Evolutionary conservation across 2,113 vertebrate species (phyloP), one percentile per base, ranked within the genome.

Genomic region (Lepus timidus): DNA sequence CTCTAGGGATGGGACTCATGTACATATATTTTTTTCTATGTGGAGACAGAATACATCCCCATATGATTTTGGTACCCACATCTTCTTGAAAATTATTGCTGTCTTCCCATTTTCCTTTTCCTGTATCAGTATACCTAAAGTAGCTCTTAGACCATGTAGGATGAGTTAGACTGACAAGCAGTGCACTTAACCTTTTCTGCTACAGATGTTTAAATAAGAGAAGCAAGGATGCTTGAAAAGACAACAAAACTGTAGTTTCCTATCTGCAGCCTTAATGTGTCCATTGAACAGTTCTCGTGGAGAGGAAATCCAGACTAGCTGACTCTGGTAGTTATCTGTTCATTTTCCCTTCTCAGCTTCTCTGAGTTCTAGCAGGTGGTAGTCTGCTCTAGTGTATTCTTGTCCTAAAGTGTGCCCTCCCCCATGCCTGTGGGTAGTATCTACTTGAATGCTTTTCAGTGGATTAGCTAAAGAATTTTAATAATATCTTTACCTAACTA

Each of bases 71-170:
- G 58, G 36, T 76, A 9, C 16, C 58, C 31, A 68, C 25, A 23
- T 94, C 31, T 86, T 65, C 25, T 70, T 84, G 85, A 92, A 95
- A 92, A 79, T 65, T 29, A 65, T 58, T 73, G 33, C 20, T 74
- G 0, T 80, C 19, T 88, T 90, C 29, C 25, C 9, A 29, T 27
- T 92, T 62, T 86, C 70, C 23, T 93, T 85, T 88, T 85, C 12
- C 9, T 58, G 1, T 88, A n/a, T 90, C 22, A 44, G 10, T 58
- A 52, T 27, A 33, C 87, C 11, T 81, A 65, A 82, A 81, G 84
- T 58, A 82, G 65, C 36, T 13, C 33, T 20, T 33, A 44, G 25
- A 23, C 49, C 36, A 12, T 65, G 5, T 85, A 90, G 78, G 27
- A 65, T 62, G 49, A 79, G 31, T 62, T 67, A 71, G 65, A 82